Evolutionary conservation across 2,797 vertebrate genomes (phyloP), one percentile per base, ranked within the genome.

Genomic region (Anguilla megastoma): DNA sequence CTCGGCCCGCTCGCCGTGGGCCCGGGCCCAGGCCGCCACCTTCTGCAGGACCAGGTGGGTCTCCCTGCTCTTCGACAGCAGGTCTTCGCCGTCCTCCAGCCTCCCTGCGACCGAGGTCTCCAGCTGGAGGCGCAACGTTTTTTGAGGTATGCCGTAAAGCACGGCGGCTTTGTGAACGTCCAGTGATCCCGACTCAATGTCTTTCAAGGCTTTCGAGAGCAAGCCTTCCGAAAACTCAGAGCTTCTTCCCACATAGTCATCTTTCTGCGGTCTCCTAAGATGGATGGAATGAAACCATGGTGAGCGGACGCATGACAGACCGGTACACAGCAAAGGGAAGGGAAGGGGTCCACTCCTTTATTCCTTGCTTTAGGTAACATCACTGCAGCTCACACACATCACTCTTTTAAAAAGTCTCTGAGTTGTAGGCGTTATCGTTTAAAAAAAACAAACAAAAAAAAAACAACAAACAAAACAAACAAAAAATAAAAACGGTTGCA

Each of bases 301-400:
- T 98, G 97, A 98, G 97, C 96, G 30, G 98, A 98, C 97, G 97
- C 96, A 98, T 96, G 96, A 97, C 97, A 97, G 97, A 97, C 96
- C 96, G 95, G 96, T 96, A 97, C 96, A 97, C 96, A 97, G 96
- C 95, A 96, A 97, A 96, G 97, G 95, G 97, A 97, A 96, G 96
- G 97, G 96, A 96, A 98, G 98, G 41, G 98, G 98, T 98, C 98
- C 98, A 99, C 98, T 99, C 98, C 98, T 99, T 99, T 99, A 99
- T 98, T 98, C 97, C 98, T 99, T 99, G 98, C 95, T 98, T 98
- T 97, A 96, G 98, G 99, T 99, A 99, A 99, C 99, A 99, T 99
- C 98, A 99, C 98, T 98, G 97, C 95, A 97, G 97, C 96, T 96
- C 95, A 96, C 94, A 74, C 63, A 96, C 94, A 79, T 21, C 74